Base-by-base conservation (phyloP, 2,113 vertebrate genomes). In the Notarius lentiginosus region DNA sequence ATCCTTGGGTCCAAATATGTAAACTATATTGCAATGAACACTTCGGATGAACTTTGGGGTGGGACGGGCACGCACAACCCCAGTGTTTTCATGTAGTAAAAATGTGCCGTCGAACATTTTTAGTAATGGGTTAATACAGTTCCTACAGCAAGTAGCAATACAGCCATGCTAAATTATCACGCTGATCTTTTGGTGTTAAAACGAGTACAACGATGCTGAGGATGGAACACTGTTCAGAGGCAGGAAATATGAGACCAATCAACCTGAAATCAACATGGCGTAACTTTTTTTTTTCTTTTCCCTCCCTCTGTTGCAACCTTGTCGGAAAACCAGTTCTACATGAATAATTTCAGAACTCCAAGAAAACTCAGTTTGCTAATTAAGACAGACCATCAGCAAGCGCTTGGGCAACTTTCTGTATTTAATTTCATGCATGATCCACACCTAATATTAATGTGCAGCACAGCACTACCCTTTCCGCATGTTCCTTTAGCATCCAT, bases 371-470 rank as follows among this genome's bases (percentile, higher is more conserved):
- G 24, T 80, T 63, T n/a, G 47, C 76, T 89, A 86, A 87, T 89
- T 70, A 84, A 84, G 85, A 84, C 75, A 65, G 70, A 87, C 80
- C 80, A 73, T 53, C 53, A 76, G 81, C 55, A 53, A 84, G 27
- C 53, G 61, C 47, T 83, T 65, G n/a, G 60, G 75, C 70, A 89
- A 84, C 88, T 70, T 83, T 87, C 85, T 81, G 82, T 80, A 87
- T 84, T 87, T 89, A 75, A 89, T 89, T 87, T 87, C 85, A 86
- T 87, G 88, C 85, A 80, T 89, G 85, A 89, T 89, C 65, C 66
- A 22, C 75, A 87, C 81, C 76, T 81, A 63, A 86, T 75, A 80
- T 83, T 86, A 72, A 84, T 24, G 55, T 49, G 66, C 6, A 76
- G 10, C n/a, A 55, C 66, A 75, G 24, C 80, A n/a, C 70, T 47